Evolutionary conservation across 1,140 invertebrate species (phyloP).

Genomic region (Drosophila sp.): DNA sequence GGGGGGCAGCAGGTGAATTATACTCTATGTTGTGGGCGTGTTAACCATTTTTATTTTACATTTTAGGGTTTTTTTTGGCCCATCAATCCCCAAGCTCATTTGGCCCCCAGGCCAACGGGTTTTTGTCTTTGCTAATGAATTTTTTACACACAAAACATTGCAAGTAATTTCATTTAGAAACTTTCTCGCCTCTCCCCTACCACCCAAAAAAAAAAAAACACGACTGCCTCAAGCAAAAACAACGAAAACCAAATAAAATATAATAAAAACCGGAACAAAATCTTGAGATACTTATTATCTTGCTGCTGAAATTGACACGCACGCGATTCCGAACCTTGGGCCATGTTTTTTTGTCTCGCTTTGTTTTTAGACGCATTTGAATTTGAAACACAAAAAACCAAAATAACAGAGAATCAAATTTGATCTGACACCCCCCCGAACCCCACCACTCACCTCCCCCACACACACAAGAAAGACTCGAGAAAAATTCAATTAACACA

Average conservation of each 20-base stretch:
- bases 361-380: constrained; percentile 43
- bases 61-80: constrained; percentile 21
- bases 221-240: constrained; percentile 3
- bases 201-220: neutral
- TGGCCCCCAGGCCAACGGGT: constrained; percentile 30
- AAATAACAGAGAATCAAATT: constrained; percentile 43
- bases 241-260: constrained; percentile 18
- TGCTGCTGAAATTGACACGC: constrained; percentile 52
- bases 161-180: constrained; percentile 75
- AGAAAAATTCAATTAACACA: constrained; percentile 69
- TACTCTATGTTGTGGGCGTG: constrained; percentile 60
- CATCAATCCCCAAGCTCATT: constrained; percentile 33
- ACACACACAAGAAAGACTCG: constrained; percentile 19
- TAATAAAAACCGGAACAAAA: constrained; percentile 68
- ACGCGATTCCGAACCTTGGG: constrained; percentile 59
- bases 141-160: constrained; percentile 60
- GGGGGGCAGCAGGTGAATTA: constrained; percentile 23
- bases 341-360: constrained; percentile 29
- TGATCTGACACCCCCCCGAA: neutral
- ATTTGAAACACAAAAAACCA: constrained; percentile 40
- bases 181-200: constrained; percentile 42
- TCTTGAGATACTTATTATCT: constrained; percentile 45
- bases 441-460: too few relatives aligned
- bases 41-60: constrained; percentile 47
- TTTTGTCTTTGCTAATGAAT: constrained; percentile 66